Evolutionary conservation across 2,888 invertebrate species (phyloP).

Genomic region (Eupsilia transversa): DNA sequence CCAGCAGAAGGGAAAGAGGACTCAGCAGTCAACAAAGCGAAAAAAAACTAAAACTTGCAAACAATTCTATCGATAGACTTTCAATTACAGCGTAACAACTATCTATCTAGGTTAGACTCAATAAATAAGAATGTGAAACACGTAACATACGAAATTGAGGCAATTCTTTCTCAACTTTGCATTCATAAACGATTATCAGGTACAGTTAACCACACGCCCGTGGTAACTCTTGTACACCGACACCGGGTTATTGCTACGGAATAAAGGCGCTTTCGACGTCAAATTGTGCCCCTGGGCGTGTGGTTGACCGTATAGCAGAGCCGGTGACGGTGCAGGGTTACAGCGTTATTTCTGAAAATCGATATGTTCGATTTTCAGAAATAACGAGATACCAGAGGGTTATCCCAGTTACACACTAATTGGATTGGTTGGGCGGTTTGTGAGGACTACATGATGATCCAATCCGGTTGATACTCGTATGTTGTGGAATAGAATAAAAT

Average conservation of each 20-base stretch:
- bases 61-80: constrained; percentile 13
- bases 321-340: constrained; percentile 17
- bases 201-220: background rate
- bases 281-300: background rate
- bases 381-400: constrained; percentile 49
- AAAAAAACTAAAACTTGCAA: background rate
- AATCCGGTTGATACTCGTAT: constrained; percentile 34
- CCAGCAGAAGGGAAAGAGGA: background rate
- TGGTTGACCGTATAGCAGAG: background rate
- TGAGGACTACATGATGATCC: constrained; percentile 12
- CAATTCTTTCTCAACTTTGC: constrained; percentile 23
- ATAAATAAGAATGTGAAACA: constrained; percentile 50
- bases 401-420: constrained; percentile 40
- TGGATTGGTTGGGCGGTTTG: constrained; percentile 32
- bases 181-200: constrained; percentile 23
- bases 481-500: constrained; percentile 35
- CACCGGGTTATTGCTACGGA: constrained; percentile 1
- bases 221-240: background rate
- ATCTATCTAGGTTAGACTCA: constrained; percentile 45
- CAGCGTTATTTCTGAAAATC: constrained; percentile 28
- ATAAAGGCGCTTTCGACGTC: background rate
- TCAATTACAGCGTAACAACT: constrained; percentile 34
- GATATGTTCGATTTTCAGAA: constrained; percentile 38
- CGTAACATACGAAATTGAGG: constrained; percentile 46
- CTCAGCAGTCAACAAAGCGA: background rate